phyloP scores from a whole-genome alignment of 2,888 invertebrate genomes.

The Liodrosophila aerea region DNA sequence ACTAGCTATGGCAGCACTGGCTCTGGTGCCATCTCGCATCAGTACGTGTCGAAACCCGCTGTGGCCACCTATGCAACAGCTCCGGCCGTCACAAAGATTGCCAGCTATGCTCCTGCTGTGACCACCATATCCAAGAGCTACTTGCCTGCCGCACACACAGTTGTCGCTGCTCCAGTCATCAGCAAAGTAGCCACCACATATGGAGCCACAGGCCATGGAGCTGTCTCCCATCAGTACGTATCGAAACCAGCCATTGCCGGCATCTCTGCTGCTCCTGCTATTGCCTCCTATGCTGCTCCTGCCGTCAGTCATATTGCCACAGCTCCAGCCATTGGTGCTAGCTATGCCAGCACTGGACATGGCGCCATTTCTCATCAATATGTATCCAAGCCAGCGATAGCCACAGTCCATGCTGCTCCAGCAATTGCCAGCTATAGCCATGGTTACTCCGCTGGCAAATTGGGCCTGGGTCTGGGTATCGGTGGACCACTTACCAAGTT shows the following conservation, averaged over 20 bases:
- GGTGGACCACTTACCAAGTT: constrained; percentile 43
- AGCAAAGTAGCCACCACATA: constrained; percentile 40
- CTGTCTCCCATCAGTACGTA: constrained; percentile 60
- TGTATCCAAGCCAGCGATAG: constrained; percentile 60
- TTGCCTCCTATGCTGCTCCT: constrained; percentile 50
- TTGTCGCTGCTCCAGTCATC: constrained; percentile 40
- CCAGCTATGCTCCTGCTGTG: constrained; percentile 25
- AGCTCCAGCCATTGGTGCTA: constrained; percentile 40
- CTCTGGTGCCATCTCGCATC: constrained; percentile 60
- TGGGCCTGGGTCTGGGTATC: constrained; percentile 10
- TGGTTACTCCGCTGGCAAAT: constrained; percentile 21
- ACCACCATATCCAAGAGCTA: constrained; percentile 11
- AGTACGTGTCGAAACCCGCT: constrained; percentile 68
- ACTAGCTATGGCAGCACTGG: constrained; percentile 54
- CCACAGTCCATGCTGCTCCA: constrained; percentile 76
- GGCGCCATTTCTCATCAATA: constrained; percentile 64
- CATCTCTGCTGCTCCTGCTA: constrained; percentile 37
- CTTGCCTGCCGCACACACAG: constrained; percentile 22
- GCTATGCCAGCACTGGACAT: constrained; percentile 32
- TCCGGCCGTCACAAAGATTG: constrained; percentile 38
- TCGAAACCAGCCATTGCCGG: constrained; percentile 56
- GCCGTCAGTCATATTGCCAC: constrained; percentile 63
- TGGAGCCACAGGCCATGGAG: constrained; percentile 3
- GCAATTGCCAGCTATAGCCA: constrained; percentile 45
- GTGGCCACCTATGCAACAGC: constrained; percentile 33